A percentile compares a stretch with the other conserved stretches of the same genome.
Evolutionary conservation across 2,113 vertebrate genomes (phyloP).

Genomic region (Peucedramus taeniatus): DNA sequence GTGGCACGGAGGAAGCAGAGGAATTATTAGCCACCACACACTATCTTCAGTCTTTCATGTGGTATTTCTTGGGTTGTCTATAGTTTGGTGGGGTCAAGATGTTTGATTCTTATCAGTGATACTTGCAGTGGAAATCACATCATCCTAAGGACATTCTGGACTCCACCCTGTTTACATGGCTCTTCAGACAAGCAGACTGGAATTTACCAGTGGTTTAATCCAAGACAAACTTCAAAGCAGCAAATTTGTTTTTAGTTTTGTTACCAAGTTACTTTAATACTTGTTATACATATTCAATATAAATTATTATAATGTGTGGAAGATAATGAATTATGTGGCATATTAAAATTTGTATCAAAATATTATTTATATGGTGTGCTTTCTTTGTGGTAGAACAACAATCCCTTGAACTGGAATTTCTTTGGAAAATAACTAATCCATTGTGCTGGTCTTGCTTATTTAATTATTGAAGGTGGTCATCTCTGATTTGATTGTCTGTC

Average conservation of each 20-base stretch:
- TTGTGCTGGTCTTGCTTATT: background rate
- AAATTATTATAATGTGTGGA: background rate
- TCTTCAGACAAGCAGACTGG: background rate
- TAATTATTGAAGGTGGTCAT: background rate
- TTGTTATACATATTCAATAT: background rate
- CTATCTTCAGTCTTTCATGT: background rate
- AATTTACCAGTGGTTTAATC: background rate
- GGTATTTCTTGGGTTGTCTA: background rate
- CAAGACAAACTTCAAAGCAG: background rate
- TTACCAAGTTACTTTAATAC: background rate
- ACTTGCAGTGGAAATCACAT: background rate
- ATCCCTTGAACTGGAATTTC: background rate
- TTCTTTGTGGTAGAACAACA: background rate
- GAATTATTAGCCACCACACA: background rate
- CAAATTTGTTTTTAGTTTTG: background rate
- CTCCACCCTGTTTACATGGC: background rate
- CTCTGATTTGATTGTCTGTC: background rate
- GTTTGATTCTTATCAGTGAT: background rate
- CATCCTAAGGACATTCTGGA: background rate
- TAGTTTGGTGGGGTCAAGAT: background rate
- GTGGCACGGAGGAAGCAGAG: constrained; percentile 45
- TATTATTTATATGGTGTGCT: background rate
- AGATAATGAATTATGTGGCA: background rate
- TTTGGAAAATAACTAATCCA: background rate
- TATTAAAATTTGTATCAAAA: constrained; percentile 12